A percentile compares a stretch with the other conserved stretches of the same genome.
Evolutionary conservation across 2,888 invertebrate genomes (phyloP).

Genomic region (Megalurothrips usitatus): DNA sequence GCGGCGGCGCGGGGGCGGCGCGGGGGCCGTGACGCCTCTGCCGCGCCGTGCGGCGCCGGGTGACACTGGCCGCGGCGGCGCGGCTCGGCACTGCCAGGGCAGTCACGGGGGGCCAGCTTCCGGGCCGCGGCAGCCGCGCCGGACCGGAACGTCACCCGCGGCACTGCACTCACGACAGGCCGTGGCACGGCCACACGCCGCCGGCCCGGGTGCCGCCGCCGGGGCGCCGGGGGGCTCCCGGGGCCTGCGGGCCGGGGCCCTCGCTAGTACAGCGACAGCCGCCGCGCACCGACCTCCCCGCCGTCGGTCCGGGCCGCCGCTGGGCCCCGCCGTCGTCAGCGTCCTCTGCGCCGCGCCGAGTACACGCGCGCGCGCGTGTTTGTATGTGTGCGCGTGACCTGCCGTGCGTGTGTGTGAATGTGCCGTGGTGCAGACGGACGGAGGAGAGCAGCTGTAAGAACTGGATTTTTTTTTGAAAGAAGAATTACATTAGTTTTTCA

Average conservation of each 20-base stretch:
- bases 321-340: background rate
- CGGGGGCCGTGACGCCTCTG: background rate
- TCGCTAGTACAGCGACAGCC: background rate
- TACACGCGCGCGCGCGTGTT: background rate
- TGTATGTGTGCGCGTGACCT: background rate
- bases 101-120: slow-evolving; percentile 23
- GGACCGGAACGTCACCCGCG: slow-evolving; percentile 15
- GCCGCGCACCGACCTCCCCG: background rate
- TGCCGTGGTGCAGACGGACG: too few relatives aligned
- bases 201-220: background rate
- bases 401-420: background rate
- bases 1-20: background rate
- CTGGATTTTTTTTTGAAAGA: too few relatives aligned
- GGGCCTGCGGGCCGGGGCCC: background rate
- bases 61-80: background rate
- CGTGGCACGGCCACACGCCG: background rate
- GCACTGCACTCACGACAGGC: background rate
- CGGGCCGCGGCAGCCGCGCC: slow-evolving; percentile 3
- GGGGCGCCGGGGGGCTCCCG: background rate
- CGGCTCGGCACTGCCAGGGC: background rate
- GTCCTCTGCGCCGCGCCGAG: background rate
- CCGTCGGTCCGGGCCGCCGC: background rate
- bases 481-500: too few relatives aligned
- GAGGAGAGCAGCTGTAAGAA: too few relatives aligned
- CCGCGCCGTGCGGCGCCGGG: background rate